A percentile compares a stretch with the other conserved stretches of the same genome.
These are phyloP conservation scores for Myripristis jacobus DNA, from an alignment of 2,797 vertebrate species.

Conservation along the genomic window DNA sequence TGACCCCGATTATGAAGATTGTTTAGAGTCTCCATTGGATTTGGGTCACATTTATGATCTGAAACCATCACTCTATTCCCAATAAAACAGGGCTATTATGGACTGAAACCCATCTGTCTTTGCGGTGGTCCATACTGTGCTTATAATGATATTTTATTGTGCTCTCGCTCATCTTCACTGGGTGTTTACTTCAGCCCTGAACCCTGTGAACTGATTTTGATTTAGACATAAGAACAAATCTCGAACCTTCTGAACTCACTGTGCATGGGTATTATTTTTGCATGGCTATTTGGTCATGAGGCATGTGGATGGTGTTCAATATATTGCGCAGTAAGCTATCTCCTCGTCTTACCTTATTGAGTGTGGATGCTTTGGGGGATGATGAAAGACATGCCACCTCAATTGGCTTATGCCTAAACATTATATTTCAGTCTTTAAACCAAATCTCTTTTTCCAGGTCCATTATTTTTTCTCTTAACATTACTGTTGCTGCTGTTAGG, in stretches of 20 bases:
- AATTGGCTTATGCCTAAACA: conserved; percentile 43
- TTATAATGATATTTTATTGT: conserved; percentile 54
- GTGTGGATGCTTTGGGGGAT: not conserved
- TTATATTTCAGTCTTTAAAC: conserved; percentile 48
- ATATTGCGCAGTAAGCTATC: conserved; percentile 1
- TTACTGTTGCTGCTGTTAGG: conserved; percentile 55
- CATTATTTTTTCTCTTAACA: conserved; percentile 48
- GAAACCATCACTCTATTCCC: conserved; percentile 23
- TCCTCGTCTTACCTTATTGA: not conserved
- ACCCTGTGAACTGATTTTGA: conserved; percentile 53
- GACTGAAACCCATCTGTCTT: conserved; percentile 48
- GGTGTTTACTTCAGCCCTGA: conserved; percentile 39
- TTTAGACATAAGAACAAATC: conserved; percentile 30
- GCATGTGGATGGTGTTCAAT: not conserved
- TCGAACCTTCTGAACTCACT: conserved; percentile 54
- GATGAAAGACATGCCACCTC: conserved; percentile 30
- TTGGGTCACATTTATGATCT: conserved; percentile 40
- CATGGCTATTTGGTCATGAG: conserved; percentile 34
- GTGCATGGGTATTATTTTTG: conserved; percentile 16
- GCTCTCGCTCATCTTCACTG: conserved; percentile 54
- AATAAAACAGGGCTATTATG: conserved; percentile 49
- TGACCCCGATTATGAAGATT: conserved; percentile 50
- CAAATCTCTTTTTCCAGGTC: conserved; percentile 55
- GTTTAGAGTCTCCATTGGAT: conserved; percentile 50
- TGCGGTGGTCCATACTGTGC: conserved; percentile 49